These are phyloP conservation scores for Cyphomyrus plagiostoma DNA, from an alignment of 2,113 vertebrate species.

Conservation along the genomic window DNA sequence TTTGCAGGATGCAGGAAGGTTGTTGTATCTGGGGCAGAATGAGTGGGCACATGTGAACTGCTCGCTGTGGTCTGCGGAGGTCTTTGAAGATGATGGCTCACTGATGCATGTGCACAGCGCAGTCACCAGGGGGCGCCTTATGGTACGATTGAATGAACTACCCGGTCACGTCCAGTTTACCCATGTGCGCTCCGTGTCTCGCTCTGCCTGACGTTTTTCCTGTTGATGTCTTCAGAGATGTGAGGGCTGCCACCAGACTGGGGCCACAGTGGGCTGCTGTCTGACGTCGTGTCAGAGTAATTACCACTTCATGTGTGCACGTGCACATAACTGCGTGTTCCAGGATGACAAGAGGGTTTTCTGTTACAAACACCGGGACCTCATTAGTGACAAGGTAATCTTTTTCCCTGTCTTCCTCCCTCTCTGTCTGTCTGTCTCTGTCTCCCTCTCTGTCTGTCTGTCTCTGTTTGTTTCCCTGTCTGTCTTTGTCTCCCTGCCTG, in stretches of 20 bases:
- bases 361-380: slow-evolving; percentile 74
- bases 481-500: not conserved
- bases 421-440: not conserved
- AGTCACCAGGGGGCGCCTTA: slow-evolving; percentile 75
- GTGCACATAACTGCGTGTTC: slow-evolving; percentile 73
- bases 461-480: too few relatives aligned
- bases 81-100: slow-evolving; percentile 74
- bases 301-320: slow-evolving; percentile 90
- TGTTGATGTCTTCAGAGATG: slow-evolving; percentile 67
- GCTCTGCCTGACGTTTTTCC: not conserved
- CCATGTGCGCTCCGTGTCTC: not conserved
- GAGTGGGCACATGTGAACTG: slow-evolving; percentile 90
- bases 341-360: slow-evolving; percentile 83
- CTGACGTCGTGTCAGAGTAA: slow-evolving; percentile 82
- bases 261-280: slow-evolving; percentile 86
- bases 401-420: not conserved
- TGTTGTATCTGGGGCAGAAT: slow-evolving; percentile 83
- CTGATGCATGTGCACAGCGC: slow-evolving; percentile 80
- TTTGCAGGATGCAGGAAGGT: slow-evolving; percentile 71
- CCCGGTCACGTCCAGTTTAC: not conserved
- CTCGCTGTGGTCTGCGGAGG: slow-evolving; percentile 86
- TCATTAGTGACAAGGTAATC: slow-evolving; percentile 69
- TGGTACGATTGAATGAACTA: slow-evolving; percentile 57
- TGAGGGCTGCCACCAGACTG: slow-evolving; percentile 73
- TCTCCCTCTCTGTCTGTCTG: too few relatives aligned